Conservation (phyloP, 2,113 vertebrate genomes). For the Stercorarius parasiticus region DNA sequence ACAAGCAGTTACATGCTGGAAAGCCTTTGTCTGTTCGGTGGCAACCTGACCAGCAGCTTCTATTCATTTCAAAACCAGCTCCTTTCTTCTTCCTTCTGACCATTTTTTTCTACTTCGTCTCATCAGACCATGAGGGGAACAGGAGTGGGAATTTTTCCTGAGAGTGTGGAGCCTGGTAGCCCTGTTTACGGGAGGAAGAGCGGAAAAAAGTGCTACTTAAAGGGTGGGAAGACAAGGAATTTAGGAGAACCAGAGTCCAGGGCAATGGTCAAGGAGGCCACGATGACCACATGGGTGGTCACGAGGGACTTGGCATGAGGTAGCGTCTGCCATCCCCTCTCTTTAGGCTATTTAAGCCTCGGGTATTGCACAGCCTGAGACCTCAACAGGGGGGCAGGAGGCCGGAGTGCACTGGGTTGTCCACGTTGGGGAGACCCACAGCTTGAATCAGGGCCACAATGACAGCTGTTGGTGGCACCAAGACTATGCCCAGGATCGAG, state of each 20-base stretch:
- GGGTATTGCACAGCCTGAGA: not conserved
- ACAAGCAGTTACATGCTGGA: constrained; percentile 58
- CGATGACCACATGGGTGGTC: not conserved
- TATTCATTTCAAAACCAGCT: constrained; percentile 53
- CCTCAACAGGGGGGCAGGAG: not conserved
- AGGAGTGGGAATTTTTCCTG: not conserved
- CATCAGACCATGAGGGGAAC: not conserved
- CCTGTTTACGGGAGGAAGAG: not conserved
- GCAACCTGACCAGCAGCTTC: constrained; percentile 63
- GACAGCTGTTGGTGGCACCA: not conserved
- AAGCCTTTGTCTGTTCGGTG: constrained; percentile 55
- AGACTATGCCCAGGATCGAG: not conserved
- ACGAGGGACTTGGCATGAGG: not conserved
- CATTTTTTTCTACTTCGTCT: constrained; percentile 38
- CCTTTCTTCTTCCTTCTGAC: constrained; percentile 33
- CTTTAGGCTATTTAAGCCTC: not conserved
- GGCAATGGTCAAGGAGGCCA: not conserved
- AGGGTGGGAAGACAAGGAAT: not conserved
- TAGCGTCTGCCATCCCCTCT: not conserved
- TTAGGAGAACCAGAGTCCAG: not conserved
- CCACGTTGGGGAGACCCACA: not conserved
- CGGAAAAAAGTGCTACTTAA: not conserved
- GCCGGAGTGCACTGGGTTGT: not conserved
- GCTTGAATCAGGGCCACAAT: not conserved
- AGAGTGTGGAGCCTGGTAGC: not conserved